Conservation (phyloP, 2,888 invertebrate genomes). For the Drosophila stalkeri region DNA sequence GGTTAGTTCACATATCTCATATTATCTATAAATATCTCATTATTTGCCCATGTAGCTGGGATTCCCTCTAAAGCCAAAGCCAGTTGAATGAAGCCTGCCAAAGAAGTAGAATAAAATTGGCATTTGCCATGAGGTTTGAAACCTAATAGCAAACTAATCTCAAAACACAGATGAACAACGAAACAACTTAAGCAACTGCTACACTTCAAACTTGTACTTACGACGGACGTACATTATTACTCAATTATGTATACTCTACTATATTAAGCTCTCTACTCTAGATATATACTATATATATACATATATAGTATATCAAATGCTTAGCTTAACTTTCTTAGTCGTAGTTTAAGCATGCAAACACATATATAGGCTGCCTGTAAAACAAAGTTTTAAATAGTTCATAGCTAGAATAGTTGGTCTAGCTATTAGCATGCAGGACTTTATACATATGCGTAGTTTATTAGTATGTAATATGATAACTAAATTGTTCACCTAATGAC, state of each 20-base stretch:
- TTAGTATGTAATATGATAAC: neutral
- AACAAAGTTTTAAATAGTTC: slow-evolving; percentile 63
- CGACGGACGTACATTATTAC: slow-evolving; percentile 16
- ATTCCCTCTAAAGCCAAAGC: slow-evolving; percentile 1
- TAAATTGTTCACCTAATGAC: slow-evolving; percentile 1
- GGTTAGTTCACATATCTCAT: slow-evolving; percentile 21
- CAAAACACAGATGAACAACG: slow-evolving; percentile 23
- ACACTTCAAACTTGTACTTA: slow-evolving; percentile 36
- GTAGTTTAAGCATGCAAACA: slow-evolving; percentile 29
- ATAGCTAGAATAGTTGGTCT: slow-evolving; percentile 42
- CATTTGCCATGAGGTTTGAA: slow-evolving; percentile 46
- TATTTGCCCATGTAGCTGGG: neutral
- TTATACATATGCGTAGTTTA: slow-evolving; percentile 1
- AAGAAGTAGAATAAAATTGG: slow-evolving; percentile 2
- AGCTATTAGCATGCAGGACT: slow-evolving; percentile 22
- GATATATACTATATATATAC: slow-evolving; percentile 9
- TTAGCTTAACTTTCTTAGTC: slow-evolving; percentile 19
- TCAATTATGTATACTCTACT: slow-evolving; percentile 4
- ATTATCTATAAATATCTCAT: neutral
- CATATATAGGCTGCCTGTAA: slow-evolving; percentile 59
- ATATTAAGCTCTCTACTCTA: slow-evolving; percentile 23
- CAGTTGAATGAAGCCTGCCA: slow-evolving; percentile 28
- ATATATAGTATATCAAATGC: neutral
- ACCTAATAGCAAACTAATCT: slow-evolving; percentile 34
- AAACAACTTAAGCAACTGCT: slow-evolving; percentile 19